Evolutionary conservation across 2,888 invertebrate species (phyloP).

Genomic region (Drosophila niveifrons): DNA sequence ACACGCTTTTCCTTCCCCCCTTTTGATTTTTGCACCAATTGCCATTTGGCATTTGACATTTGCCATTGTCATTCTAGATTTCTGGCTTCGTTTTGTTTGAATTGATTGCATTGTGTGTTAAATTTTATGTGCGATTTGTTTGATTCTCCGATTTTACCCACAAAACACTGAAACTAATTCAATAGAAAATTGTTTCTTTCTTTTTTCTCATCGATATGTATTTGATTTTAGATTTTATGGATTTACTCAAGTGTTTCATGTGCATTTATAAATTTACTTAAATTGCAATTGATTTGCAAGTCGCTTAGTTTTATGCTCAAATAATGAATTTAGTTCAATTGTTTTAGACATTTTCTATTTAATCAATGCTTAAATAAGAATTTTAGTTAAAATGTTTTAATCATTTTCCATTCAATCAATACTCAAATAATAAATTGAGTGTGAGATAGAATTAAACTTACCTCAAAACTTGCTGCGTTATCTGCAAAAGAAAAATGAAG

Average conservation of each 20-base stretch:
- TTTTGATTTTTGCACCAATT: not conserved
- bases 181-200: slow-evolving; percentile 19
- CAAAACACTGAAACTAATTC: slow-evolving; percentile 45
- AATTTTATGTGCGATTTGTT: slow-evolving; percentile 50
- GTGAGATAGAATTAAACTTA: too few species aligned
- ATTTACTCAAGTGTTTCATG: slow-evolving; percentile 6
- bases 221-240: not conserved
- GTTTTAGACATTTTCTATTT: too few species aligned
- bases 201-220: not conserved
- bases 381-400: too few species aligned
- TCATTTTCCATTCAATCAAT: too few species aligned
- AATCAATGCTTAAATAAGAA: too few species aligned
- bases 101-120: slow-evolving; percentile 54
- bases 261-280: slow-evolving; percentile 3
- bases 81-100: slow-evolving; percentile 44
- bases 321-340: too few species aligned
- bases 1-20: not conserved
- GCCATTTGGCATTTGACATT: slow-evolving; percentile 32
- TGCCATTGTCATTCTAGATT: slow-evolving; percentile 45
- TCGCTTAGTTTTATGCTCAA: too few species aligned
- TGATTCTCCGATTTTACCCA: slow-evolving; percentile 31
- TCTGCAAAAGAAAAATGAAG: too few species aligned
- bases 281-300: slow-evolving; percentile 1
- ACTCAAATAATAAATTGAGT: too few species aligned
- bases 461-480: too few species aligned